phyloP scores from a whole-genome alignment of 2,888 invertebrate genomes.

The Poecilobothrus nobilitatus region DNA sequence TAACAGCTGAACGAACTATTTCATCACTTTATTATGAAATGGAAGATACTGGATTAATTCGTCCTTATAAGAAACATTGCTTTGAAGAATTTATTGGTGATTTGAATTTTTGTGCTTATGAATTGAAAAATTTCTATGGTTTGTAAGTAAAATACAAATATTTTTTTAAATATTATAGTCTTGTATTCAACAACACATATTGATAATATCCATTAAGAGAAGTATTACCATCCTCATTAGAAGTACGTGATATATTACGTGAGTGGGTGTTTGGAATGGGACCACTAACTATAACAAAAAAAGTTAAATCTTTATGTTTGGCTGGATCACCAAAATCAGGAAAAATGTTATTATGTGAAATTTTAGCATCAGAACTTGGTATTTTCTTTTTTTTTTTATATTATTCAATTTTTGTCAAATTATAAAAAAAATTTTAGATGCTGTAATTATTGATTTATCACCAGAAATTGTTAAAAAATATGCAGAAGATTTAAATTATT shows the following conservation, averaged over 20 bases:
- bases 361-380: constrained; percentile 58
- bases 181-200: not conserved
- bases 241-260: constrained; percentile 49
- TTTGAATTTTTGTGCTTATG: constrained; percentile 49
- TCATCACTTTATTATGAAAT: constrained; percentile 63
- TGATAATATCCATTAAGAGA: constrained; percentile 24
- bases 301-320: constrained; percentile 54
- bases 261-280: constrained; percentile 43
- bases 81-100: constrained; percentile 60
- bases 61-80: constrained; percentile 46
- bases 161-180: not conserved
- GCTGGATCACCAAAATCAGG: constrained; percentile 59
- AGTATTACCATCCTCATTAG: constrained; percentile 47
- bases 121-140: constrained; percentile 31
- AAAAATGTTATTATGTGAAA: constrained; percentile 59
- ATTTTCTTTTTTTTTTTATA: no score
- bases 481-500: constrained; percentile 53
- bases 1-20: constrained; percentile 50
- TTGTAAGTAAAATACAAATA: constrained; percentile 9
- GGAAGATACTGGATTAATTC: constrained; percentile 47
- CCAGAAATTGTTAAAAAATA: constrained; percentile 53
- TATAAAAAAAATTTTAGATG: constrained; percentile 39
- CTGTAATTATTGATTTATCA: constrained; percentile 57
- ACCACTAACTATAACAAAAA: constrained; percentile 37
- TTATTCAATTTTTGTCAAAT: no score